These are phyloP conservation scores for Delichon dasypus DNA, from an alignment of 2,797 vertebrate species.

Conservation along the genomic window DNA sequence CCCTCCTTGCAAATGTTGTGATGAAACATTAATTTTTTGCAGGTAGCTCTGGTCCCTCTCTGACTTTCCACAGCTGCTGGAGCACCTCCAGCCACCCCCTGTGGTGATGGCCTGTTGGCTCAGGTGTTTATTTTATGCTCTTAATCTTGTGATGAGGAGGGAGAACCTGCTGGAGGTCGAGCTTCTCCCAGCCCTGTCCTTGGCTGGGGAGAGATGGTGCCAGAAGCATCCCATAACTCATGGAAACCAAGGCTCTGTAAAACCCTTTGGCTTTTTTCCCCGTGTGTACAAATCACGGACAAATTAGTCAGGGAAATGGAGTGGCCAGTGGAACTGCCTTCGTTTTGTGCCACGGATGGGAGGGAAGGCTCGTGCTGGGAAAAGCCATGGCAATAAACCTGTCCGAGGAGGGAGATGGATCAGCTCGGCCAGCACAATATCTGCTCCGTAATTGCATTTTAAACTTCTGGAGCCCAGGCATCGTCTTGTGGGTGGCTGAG, in stretches of 20 bases:
- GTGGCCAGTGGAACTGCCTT: background rate
- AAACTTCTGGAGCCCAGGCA: background rate
- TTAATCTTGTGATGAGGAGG: background rate
- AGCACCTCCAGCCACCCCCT: background rate
- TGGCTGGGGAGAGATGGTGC: background rate
- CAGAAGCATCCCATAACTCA: background rate
- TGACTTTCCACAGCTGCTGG: background rate
- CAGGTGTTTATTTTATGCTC: background rate
- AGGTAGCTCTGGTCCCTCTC: accelerated
- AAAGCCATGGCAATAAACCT: slow-evolving; percentile 17
- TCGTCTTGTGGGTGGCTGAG: accelerated
- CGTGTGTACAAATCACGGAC: background rate
- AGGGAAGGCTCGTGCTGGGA: background rate
- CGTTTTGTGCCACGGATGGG: accelerated
- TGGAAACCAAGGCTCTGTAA: background rate
- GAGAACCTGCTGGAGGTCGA: background rate
- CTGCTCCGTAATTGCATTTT: slow-evolving; percentile 7
- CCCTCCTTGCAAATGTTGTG: accelerated
- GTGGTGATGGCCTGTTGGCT: background rate
- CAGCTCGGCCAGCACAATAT: background rate
- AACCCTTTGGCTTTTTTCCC: background rate
- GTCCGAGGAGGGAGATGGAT: background rate
- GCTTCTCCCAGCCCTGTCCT: background rate
- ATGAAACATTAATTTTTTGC: background rate
- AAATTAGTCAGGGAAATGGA: background rate